A percentile compares a stretch with the other conserved stretches of the same genome.
Evolutionary conservation across 2,113 vertebrate genomes (phyloP).

Genomic region (Nettapus auritus): DNA sequence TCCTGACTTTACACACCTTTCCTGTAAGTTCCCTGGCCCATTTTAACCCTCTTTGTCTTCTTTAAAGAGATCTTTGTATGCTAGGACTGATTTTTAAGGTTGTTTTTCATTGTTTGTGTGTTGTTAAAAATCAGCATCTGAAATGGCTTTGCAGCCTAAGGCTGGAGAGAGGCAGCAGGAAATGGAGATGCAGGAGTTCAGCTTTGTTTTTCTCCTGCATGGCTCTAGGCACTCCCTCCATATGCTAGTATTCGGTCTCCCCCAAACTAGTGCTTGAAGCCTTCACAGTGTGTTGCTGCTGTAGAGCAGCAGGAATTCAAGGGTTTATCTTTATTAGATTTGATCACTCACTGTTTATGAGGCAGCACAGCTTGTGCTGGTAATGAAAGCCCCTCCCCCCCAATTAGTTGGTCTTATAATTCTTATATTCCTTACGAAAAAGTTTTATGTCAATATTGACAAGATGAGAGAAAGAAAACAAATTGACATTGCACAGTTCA

Average conservation of each 20-base stretch:
- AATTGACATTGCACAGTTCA: slow-evolving; percentile 25
- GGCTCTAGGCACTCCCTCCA: slow-evolving; percentile 16
- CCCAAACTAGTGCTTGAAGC: slow-evolving; percentile 8
- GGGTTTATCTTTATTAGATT: slow-evolving; percentile 48
- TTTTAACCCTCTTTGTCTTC: not conserved
- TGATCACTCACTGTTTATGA: slow-evolving; percentile 47
- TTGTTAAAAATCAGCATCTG: slow-evolving; percentile 44
- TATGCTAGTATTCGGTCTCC: slow-evolving; percentile 22
- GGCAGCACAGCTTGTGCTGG: slow-evolving; percentile 46
- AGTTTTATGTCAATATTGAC: slow-evolving; percentile 46
- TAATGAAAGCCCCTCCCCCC: slow-evolving; percentile 6
- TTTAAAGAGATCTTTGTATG: not conserved
- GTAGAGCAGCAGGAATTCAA: slow-evolving; percentile 32
- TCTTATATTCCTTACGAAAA: not conserved
- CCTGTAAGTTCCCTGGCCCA: not conserved
- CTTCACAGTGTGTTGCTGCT: slow-evolving; percentile 18
- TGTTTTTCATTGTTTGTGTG: slow-evolving; percentile 2
- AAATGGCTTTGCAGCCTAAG: slow-evolving; percentile 16
- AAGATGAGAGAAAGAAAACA: slow-evolving; percentile 28
- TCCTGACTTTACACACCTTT: not conserved
- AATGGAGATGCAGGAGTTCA: slow-evolving; percentile 26
- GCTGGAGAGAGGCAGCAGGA: slow-evolving; percentile 22
- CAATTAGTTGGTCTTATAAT: slow-evolving; percentile 29
- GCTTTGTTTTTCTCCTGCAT: slow-evolving; percentile 37
- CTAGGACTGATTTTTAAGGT: not conserved